Conservation (phyloP, 2,888 invertebrate genomes). For the Dorcus parallelipipedus region DNA sequence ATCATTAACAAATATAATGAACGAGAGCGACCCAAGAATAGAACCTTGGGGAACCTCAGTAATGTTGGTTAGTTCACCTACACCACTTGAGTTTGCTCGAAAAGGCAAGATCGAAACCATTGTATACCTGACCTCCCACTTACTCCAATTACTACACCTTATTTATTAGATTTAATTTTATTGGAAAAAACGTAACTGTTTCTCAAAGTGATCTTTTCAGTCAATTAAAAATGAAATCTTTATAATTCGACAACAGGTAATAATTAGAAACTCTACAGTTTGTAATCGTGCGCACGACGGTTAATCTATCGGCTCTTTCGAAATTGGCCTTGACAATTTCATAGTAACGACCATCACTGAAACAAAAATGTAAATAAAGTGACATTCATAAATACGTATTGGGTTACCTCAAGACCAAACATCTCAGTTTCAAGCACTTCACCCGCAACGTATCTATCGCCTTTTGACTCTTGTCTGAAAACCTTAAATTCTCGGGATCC, state of each 20-base stretch:
- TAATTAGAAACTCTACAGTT: constrained; percentile 94
- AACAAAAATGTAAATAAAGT: constrained; percentile 25
- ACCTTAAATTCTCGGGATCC: constrained; percentile 98
- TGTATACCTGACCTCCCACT: no score
- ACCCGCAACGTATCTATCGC: constrained; percentile 96
- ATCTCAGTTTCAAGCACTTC: constrained; percentile 88
- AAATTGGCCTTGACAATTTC: constrained; percentile 99
- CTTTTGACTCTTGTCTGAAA: constrained; percentile 99
- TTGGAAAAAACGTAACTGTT: no score
- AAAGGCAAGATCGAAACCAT: no score
- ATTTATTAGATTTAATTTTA: no score
- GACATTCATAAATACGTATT: background rate
- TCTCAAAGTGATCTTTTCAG: no score
- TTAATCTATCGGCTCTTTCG: constrained; percentile 93
- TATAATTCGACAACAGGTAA: constrained; percentile 88
- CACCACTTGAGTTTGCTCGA: no score
- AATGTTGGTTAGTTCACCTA: no score
- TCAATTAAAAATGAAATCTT: constrained; percentile 93
- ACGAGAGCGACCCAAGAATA: no score
- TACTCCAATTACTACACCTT: no score
- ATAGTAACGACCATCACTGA: constrained; percentile 96
- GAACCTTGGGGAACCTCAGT: no score
- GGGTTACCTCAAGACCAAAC: constrained; percentile 84
- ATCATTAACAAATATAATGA: no score
- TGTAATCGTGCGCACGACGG: constrained; percentile 94